Percentiles rank a stretch among this genome's conserved stretches.
Evolutionary conservation across 1,140 invertebrate genomes (phyloP).

Genomic region (Drosophila subobscura): DNA sequence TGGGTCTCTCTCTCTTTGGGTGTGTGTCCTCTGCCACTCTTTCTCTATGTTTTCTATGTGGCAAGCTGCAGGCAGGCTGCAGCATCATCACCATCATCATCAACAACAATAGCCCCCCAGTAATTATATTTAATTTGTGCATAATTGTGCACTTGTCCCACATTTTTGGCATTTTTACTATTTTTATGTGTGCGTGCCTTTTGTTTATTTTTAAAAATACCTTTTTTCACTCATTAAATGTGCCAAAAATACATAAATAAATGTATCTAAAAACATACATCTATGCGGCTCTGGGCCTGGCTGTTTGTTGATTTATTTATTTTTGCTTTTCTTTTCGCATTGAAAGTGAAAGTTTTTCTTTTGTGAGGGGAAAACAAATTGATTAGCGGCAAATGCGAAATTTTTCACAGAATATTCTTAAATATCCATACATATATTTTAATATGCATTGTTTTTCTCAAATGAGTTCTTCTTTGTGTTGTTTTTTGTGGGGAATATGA

Average conservation of each 20-base stretch:
- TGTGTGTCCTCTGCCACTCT: background rate
- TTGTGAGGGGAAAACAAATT: slow-evolving; percentile 9
- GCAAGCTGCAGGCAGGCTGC: no score
- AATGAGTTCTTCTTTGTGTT: background rate
- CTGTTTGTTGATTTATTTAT: slow-evolving; percentile 28
- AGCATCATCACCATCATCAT: slow-evolving; percentile 24
- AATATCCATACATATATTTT: background rate
- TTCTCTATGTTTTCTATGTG: slow-evolving; percentile 17
- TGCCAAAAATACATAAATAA: slow-evolving; percentile 62
- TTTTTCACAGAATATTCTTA: background rate
- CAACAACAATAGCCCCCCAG: slow-evolving; percentile 1
- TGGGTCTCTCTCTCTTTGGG: slow-evolving; percentile 11
- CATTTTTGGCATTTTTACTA: slow-evolving; percentile 22
- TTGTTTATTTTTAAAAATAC: slow-evolving; percentile 48
- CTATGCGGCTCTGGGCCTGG: slow-evolving; percentile 30
- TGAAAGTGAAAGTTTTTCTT: slow-evolving; percentile 66
- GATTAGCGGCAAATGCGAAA: background rate
- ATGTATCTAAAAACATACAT: slow-evolving; percentile 15
- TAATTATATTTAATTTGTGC: slow-evolving; percentile 29
- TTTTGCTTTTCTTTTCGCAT: slow-evolving; percentile 12
- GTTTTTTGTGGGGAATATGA: no score
- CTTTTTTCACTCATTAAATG: slow-evolving; percentile 34
- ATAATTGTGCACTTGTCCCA: slow-evolving; percentile 45
- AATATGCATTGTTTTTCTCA: background rate
- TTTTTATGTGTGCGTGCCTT: slow-evolving; percentile 32